phyloP scores from a whole-genome alignment of 2,113 vertebrate genomes.

The Colinus virginianus region DNA sequence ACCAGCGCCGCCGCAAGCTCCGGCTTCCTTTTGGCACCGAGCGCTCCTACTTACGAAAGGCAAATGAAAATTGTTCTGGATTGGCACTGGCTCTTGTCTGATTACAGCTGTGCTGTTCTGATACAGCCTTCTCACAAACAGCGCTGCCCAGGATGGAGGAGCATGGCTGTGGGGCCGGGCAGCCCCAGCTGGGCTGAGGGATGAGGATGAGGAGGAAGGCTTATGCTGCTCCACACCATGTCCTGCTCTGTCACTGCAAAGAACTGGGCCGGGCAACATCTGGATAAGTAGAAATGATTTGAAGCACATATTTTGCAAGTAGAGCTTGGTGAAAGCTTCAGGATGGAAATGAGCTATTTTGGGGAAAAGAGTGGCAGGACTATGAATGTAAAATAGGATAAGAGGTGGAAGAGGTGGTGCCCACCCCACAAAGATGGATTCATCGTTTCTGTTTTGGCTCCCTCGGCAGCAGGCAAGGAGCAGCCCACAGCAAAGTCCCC shows the following conservation, averaged over 20 bases:
- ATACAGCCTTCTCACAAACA: not conserved
- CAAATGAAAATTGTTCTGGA: constrained; percentile 28
- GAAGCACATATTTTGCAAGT: not conserved
- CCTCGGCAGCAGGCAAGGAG: not conserved
- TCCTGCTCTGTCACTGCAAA: not conserved
- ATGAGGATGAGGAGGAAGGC: not conserved
- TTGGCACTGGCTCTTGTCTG: constrained; percentile 8
- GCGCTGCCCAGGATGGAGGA: not conserved
- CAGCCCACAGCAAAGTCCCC: not conserved
- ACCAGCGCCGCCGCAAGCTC: not conserved
- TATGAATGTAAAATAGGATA: not conserved
- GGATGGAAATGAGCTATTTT: not conserved
- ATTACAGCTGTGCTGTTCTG: not conserved
- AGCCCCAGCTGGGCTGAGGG: not conserved
- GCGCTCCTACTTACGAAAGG: not conserved
- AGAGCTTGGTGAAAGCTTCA: not conserved
- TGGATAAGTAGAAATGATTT: not conserved
- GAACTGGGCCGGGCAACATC: not conserved
- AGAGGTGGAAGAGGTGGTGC: not conserved
- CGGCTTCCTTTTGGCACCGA: not conserved
- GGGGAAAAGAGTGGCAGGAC: not conserved
- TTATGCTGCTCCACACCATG: accelerated
- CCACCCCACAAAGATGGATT: not conserved
- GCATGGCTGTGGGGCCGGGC: not conserved
- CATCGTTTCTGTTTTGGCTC: not conserved